phyloP scores from a whole-genome alignment of 2,113 vertebrate species.

The Gambusia affinis region DNA sequence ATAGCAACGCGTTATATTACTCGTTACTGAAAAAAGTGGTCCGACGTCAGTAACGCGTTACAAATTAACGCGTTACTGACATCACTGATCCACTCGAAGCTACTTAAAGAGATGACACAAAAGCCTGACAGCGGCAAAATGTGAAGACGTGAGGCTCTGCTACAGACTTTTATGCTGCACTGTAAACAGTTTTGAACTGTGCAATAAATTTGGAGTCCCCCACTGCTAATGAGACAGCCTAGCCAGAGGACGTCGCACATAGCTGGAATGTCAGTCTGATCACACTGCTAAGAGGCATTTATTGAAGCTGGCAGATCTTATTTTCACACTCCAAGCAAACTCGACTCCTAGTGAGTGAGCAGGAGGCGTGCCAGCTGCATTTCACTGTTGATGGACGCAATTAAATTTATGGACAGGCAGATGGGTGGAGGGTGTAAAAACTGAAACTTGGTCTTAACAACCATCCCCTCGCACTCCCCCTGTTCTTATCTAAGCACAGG shows the following conservation, averaged over 20 bases:
- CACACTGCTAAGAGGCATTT: conserved; percentile 78
- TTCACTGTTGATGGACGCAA: conserved; percentile 80
- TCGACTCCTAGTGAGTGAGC: conserved; percentile 75
- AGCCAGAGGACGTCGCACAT: conserved; percentile 75
- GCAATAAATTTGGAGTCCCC: conserved; percentile 76
- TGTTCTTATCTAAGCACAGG: conserved; percentile 26
- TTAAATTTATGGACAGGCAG: conserved; percentile 82
- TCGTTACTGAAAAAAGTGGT: too few relatives aligned
- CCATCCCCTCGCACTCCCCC: neutral
- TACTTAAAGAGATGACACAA: neutral
- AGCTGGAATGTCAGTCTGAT: conserved; percentile 76
- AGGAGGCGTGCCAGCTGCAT: conserved; percentile 79
- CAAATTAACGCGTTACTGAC: too few relatives aligned
- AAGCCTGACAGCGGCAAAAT: neutral
- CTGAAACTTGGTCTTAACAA: conserved; percentile 26
- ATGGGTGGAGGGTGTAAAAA: conserved; percentile 36
- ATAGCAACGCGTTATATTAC: too few relatives aligned
- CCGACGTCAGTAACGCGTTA: too few relatives aligned
- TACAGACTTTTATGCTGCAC: conserved; percentile 22
- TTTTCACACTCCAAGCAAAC: conserved; percentile 84
- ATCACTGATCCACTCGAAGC: too few relatives aligned
- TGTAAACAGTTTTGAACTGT: conserved; percentile 76
- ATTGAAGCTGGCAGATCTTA: conserved; percentile 81
- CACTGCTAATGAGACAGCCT: conserved; percentile 81
- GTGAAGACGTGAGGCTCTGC: neutral